Evolutionary conservation across 2,113 vertebrate species (phyloP), one percentile per base, ranked within the genome.

Genomic region (Campylomormyrus tamandua): DNA sequence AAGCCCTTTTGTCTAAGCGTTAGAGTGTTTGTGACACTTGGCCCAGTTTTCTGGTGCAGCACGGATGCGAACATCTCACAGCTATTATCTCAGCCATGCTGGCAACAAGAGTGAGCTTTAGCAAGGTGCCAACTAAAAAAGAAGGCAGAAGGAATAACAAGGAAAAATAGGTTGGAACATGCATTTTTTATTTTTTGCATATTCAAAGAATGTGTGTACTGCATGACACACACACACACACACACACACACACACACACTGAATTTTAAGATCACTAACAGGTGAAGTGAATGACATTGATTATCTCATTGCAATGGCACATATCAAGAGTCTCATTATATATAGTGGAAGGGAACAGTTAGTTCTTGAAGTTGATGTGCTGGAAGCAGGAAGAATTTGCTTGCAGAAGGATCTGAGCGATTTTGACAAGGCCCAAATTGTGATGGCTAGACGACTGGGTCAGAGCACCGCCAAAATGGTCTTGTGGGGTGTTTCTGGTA

Each of bases 71-170:
- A 94, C 94, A 93, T 92, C 94, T 93, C 93, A 90, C 90, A 92
- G 94, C 95, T 95, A 95, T 95, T 94, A 95, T 96, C 95, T 95
- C 92, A 91, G 93, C 92, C 91, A 94, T 95, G 95, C 95, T 95
- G 95, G 93, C 94, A 84, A 90, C 50, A 91, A 89, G 89, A 93
- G 93, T 74, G 88, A 92, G 95, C 95, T 95, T 95, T 94, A 93
- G 96, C 93, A 93, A 92, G 91, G 94, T 90, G 90, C 92, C 91
- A 93, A 92, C 92, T 92, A 95, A 95, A 95, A 94, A 95, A 92
- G 95, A 95, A 95, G 93, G 93, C 92, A 94, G 94, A 95, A 93
- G 95, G 95, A 94, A 94, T 31, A 89, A 5, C 27, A 21, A n/a
- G 74, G 2, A 89, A 83, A 84, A 83, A 83, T 15, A 56, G 39